These are phyloP conservation scores for Drosophila austrosaltans DNA, from an alignment of 2,888 invertebrate genomes.

Conservation along the genomic window DNA sequence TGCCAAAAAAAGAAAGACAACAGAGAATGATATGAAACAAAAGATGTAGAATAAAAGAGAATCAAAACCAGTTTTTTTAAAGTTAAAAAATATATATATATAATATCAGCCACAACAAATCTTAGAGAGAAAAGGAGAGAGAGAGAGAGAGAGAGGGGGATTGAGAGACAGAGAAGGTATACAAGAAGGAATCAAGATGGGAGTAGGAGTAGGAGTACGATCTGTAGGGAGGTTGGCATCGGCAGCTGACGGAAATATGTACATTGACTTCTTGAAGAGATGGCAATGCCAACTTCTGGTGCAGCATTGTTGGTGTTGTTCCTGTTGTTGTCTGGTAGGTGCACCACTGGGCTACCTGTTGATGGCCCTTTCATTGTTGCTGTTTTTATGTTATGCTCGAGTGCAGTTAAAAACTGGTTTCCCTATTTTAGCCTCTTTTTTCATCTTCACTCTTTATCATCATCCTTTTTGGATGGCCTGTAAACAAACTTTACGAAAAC, in stretches of 20 bases:
- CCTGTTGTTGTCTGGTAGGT: slow-evolving; percentile 37
- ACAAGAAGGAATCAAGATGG: background rate
- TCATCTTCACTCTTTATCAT: background rate
- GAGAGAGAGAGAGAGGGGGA: background rate
- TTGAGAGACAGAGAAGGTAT: background rate
- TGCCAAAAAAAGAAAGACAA: slow-evolving; percentile 39
- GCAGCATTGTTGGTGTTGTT: slow-evolving; percentile 33
- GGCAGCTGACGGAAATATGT: slow-evolving; percentile 76
- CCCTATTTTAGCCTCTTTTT: background rate
- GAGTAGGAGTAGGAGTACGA: slow-evolving; percentile 31
- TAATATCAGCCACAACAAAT: slow-evolving; percentile 16
- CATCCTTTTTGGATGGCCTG: slow-evolving; percentile 13
- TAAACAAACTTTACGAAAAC: no score
- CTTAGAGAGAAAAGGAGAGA: slow-evolving; percentile 15
- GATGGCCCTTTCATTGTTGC: slow-evolving; percentile 63
- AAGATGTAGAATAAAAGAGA: slow-evolving; percentile 13
- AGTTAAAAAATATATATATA: background rate
- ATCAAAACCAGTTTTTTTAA: slow-evolving; percentile 18
- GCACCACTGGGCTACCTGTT: slow-evolving; percentile 72
- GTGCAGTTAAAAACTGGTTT: slow-evolving; percentile 52
- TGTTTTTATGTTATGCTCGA: slow-evolving; percentile 46
- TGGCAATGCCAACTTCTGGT: slow-evolving; percentile 65
- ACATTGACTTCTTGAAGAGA: slow-evolving; percentile 56
- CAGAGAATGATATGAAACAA: slow-evolving; percentile 21
- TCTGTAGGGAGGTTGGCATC: slow-evolving; percentile 44